Evolutionary conservation across 2,113 vertebrate species (phyloP).

Genomic region (Xenotilapia flavipinnis): DNA sequence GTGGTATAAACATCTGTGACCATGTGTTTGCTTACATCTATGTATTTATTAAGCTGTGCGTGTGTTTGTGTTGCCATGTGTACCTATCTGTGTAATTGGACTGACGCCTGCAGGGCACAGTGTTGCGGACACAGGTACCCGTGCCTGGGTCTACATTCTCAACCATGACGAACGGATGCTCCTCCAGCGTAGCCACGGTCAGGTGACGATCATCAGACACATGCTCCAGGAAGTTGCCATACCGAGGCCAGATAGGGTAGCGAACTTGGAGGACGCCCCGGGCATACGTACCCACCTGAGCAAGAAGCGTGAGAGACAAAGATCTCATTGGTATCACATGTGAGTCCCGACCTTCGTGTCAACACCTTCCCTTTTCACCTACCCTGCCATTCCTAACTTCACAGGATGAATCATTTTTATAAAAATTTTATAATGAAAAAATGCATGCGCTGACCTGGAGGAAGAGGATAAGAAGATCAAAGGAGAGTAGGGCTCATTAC

Average conservation of each 20-base stretch:
- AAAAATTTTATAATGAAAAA: background rate
- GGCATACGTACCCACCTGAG: slow-evolving; percentile 89
- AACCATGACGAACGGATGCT: slow-evolving; percentile 95
- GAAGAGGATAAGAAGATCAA: slow-evolving; percentile 38
- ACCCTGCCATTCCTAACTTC: background rate
- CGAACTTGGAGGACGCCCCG: slow-evolving; percentile 90
- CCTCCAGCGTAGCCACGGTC: slow-evolving; percentile 94
- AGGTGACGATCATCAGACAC: slow-evolving; percentile 89
- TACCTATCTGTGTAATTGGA: slow-evolving; percentile 86
- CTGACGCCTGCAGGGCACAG: slow-evolving; percentile 92
- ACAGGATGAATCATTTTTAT: background rate
- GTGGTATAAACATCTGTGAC: background rate
- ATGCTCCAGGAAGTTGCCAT: slow-evolving; percentile 84
- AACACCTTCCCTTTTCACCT: background rate
- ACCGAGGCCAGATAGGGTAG: slow-evolving; percentile 96
- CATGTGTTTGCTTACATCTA: background rate
- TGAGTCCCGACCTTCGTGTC: background rate
- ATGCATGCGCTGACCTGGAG: slow-evolving; percentile 24
- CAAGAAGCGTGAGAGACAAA: background rate
- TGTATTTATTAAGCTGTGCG: background rate
- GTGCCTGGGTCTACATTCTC: slow-evolving; percentile 89
- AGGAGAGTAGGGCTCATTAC: slow-evolving; percentile 17
- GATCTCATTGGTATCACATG: background rate
- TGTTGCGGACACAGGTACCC: slow-evolving; percentile 92
- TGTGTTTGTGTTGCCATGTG: background rate